A percentile compares a stretch with the other conserved stretches of the same genome.
Evolutionary conservation across 2,113 vertebrate species (phyloP).

Genomic region (Triplophysa dalaica): DNA sequence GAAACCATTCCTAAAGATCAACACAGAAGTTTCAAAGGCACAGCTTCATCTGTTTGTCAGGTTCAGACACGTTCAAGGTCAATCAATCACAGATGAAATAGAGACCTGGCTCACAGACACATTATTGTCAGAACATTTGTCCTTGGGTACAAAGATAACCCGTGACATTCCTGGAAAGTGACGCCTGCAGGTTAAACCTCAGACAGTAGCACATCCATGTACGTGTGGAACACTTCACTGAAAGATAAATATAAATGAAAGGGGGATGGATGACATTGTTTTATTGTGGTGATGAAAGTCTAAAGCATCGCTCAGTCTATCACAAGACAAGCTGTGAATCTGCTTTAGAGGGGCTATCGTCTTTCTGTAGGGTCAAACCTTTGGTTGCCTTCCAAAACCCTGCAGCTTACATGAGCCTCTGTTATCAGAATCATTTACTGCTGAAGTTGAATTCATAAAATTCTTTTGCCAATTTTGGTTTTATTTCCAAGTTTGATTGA

Average conservation of each 20-base stretch:
- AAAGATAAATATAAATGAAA: slow-evolving; percentile 18
- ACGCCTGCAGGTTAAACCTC: slow-evolving; percentile 37
- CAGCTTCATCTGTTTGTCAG: neutral
- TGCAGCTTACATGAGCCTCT: neutral
- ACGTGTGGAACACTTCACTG: slow-evolving; percentile 20
- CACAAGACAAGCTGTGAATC: slow-evolving; percentile 2
- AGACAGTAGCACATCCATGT: slow-evolving; percentile 21
- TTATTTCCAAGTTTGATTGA: neutral
- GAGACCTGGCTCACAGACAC: neutral
- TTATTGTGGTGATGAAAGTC: neutral
- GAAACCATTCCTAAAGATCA: neutral
- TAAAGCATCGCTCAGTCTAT: slow-evolving; percentile 6
- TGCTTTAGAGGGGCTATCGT: neutral
- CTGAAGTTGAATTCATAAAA: neutral
- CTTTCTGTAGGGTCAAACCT: slow-evolving; percentile 10
- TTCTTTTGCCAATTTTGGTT: neutral
- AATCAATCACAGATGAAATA: neutral
- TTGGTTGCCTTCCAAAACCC: slow-evolving; percentile 4
- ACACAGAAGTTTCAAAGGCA: neutral
- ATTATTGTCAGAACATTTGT: slow-evolving; percentile 39
- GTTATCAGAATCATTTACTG: neutral
- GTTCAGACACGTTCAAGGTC: slow-evolving; percentile 8
- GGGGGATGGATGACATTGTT: neutral
- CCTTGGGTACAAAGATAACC: slow-evolving; percentile 50
- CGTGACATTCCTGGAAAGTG: slow-evolving; percentile 43